Evolutionary conservation across 35 echinoderm and acorn worm genomes (phyloP).

Genomic region (Ptychodera flava): DNA sequence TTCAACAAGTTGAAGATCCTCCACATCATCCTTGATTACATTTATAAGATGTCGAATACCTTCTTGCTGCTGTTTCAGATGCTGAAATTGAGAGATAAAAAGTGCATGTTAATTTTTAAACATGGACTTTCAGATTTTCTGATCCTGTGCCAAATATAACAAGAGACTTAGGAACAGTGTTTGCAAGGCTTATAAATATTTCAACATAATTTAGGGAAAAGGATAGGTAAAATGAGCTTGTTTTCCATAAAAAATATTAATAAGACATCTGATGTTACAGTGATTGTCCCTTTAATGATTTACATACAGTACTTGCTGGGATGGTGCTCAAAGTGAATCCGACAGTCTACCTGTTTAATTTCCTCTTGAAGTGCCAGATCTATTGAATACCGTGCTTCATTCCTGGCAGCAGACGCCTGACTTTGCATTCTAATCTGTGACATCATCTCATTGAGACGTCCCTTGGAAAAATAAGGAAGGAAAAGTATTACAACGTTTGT

Average conservation of each 20-base stretch:
- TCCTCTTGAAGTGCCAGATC: constrained; percentile 69
- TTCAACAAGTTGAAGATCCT: constrained; percentile 86
- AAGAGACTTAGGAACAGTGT: no score
- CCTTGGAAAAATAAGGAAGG: constrained; percentile 27
- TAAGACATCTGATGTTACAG: no score
- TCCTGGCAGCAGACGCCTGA: constrained; percentile 37
- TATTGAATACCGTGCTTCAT: constrained; percentile 49
- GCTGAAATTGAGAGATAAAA: constrained; percentile 29
- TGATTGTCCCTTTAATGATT: no score
- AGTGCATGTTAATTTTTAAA: not conserved
- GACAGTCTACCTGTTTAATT: constrained; percentile 87
- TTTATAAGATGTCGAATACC: constrained; percentile 75
- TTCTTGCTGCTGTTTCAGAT: constrained; percentile 93
- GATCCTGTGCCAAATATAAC: no score
- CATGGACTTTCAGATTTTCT: no score
- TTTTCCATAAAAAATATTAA: no score
- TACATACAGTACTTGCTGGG: no score
- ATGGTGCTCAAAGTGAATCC: no score
- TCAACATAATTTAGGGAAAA: no score
- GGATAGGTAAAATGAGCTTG: no score
- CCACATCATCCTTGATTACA: constrained; percentile 74
- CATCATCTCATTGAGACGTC: constrained; percentile 92
- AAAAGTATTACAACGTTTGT: no score
- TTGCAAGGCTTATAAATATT: no score
- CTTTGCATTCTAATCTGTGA: constrained; percentile 83